A percentile compares a stretch with the other conserved stretches of the same genome.
Conservation (phyloP, 2,888 invertebrate genomes). For the Drosophila vallismaia region DNA sequence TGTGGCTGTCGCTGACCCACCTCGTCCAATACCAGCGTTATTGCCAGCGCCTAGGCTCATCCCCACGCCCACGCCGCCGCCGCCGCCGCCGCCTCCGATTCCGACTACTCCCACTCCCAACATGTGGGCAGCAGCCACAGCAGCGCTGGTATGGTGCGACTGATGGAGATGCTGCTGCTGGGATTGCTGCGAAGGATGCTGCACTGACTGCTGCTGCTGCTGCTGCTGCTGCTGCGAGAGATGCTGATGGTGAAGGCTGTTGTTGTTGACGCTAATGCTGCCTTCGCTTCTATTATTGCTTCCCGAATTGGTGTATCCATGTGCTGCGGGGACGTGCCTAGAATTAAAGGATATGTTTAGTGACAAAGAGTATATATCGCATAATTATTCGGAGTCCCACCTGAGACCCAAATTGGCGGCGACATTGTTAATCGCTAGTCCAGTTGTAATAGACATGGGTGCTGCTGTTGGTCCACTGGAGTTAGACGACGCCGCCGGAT, state of each 20-base stretch:
- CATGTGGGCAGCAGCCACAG: constrained; percentile 62
- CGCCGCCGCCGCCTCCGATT: constrained; percentile 47
- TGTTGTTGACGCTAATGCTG: constrained; percentile 57
- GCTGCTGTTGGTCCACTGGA: constrained; percentile 55
- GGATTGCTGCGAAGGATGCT: constrained; percentile 38
- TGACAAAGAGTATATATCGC: too few species aligned
- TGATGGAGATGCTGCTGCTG: constrained; percentile 53
- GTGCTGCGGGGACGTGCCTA: constrained; percentile 59
- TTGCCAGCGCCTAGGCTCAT: constrained; percentile 41
- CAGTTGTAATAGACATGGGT: constrained; percentile 40
- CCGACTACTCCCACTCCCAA: constrained; percentile 54
- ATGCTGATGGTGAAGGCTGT: constrained; percentile 52
- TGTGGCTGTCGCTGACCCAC: constrained; percentile 76
- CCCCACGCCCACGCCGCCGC: constrained; percentile 45
- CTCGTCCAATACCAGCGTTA: constrained; percentile 69
- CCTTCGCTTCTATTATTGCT: constrained; percentile 53
- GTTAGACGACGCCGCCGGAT: constrained; percentile 29
- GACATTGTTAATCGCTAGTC: constrained; percentile 47
- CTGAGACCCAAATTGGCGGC: constrained; percentile 59
- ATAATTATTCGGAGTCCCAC: constrained; percentile 37
- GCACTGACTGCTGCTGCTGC: constrained; percentile 42
- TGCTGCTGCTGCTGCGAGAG: constrained; percentile 50
- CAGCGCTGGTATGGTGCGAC: constrained; percentile 49
- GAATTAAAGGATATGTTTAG: neutral
- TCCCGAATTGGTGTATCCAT: constrained; percentile 54